phyloP scores from a whole-genome alignment of 2,888 invertebrate species.

The Tetranychus piercei region DNA sequence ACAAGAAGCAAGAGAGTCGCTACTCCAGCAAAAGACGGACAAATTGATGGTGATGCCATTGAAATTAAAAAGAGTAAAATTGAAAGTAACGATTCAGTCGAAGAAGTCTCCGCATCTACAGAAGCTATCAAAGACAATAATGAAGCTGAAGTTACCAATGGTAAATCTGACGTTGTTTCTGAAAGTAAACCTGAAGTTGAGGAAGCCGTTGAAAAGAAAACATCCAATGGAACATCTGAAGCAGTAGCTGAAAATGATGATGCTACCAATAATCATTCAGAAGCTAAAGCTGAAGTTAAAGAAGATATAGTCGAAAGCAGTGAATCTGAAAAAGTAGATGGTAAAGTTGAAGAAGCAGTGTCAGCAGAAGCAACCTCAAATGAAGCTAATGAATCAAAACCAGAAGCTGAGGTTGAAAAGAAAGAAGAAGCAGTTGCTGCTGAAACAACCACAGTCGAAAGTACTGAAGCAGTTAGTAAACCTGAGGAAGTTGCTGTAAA shows the following conservation, averaged over 20 bases:
- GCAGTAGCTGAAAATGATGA: background rate
- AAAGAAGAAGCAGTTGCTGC: background rate
- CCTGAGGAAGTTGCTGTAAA: background rate
- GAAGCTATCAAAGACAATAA: background rate
- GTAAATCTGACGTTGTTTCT: background rate
- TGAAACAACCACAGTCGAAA: background rate
- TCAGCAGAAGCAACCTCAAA: background rate
- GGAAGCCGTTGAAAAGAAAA: background rate
- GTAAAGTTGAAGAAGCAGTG: background rate
- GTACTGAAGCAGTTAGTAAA: background rate
- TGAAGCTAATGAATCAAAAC: background rate
- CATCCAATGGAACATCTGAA: background rate
- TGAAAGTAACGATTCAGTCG: background rate
- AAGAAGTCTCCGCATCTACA: background rate
- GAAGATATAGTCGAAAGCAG: background rate
- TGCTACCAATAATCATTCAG: background rate
- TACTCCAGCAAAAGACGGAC: background rate
- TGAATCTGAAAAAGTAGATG: background rate
- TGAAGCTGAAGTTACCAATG: background rate
- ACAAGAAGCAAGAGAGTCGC: background rate
- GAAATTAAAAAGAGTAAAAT: background rate
- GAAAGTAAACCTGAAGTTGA: background rate
- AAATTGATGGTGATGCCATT: background rate
- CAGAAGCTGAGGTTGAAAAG: background rate
- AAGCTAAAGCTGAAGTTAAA: background rate